These are phyloP conservation scores for Dicrostonyx torquatus DNA, from an alignment of 2,797 vertebrate species.

Conservation along the genomic window DNA sequence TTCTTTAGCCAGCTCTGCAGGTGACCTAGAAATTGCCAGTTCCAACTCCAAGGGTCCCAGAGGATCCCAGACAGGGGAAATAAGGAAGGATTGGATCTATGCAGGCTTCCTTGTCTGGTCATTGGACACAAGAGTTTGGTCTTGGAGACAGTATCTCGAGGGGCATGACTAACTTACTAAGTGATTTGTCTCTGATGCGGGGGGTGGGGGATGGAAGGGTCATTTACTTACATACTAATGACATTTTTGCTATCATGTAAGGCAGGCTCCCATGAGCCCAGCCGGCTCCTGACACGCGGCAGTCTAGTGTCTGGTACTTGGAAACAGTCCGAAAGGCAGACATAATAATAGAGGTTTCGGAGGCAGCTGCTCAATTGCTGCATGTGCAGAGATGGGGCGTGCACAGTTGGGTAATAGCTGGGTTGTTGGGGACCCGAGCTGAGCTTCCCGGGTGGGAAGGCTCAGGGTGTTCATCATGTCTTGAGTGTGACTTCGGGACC, in stretches of 20 bases:
- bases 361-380: not conserved
- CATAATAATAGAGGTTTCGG: not conserved
- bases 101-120: not conserved
- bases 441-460: not conserved
- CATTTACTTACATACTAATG: not conserved
- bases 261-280: not conserved
- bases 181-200: not conserved
- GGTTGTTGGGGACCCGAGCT: not conserved
- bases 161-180: not conserved
- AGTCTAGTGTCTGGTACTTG: not conserved
- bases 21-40: slow-evolving; percentile 72
- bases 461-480: not conserved
- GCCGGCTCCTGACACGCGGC: not conserved
- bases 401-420: not conserved
- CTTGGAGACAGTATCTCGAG: not conserved
- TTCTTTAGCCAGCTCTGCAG: slow-evolving; percentile 6
- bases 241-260: not conserved
- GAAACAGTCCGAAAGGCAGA: not conserved
- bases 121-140: not conserved
- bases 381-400: not conserved
- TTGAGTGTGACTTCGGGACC: slow-evolving; percentile 44
- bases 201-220: not conserved
- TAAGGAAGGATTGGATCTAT: not conserved
- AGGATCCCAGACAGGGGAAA: not conserved
- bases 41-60: slow-evolving; percentile 56